Base-by-base conservation (phyloP, 2,888 invertebrate species). In the Caenorhabditis sp. region DNA sequence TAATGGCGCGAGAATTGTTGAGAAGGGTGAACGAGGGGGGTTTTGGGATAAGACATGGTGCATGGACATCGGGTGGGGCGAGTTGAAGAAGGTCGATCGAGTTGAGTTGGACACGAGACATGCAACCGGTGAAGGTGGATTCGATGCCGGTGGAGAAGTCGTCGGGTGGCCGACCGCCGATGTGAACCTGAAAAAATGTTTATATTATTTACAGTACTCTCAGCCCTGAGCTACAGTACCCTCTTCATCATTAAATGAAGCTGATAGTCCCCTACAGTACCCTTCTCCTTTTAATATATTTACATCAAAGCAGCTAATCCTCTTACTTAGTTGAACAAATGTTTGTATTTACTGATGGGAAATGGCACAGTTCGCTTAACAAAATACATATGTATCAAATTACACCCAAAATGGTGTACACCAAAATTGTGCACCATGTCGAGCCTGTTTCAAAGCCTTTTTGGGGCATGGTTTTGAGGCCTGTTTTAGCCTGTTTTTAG, bases 131-230 rank as follows among this genome's bases (percentile, higher is more conserved):
- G 36, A 78, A 80, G 20, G 76, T 67, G 4, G 76, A 73, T 49
- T 84, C 85, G n/a, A 80, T 78, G 20, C 81, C 80, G 49, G 75
- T 69, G 20, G 80, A 82, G 57, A 82, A 80, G 63, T 86, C 85
- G 67, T 86, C 86, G 20, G 79, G 67, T 1, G 84, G 83, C 27
- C 85, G 69, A 21, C 86, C 85, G 20, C 82, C 86, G 49, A 86
- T 81, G 65, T 84, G 84, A 50, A 86, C 76, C 83, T 86, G 65
- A 63, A 82, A 74, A 49, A n/a, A n/a, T n/a, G n/a, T n/a, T n/a
- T n/a, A n/a, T n/a, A n/a, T n/a, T n/a, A n/a, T n/a, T n/a, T n/a
- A n/a, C n/a, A n/a, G n/a, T n/a, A n/a, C n/a, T n/a, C n/a, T n/a
- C n/a, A n/a, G n/a, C n/a, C n/a, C n/a, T n/a, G n/a, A n/a, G n/a